Evolutionary conservation across 2,797 vertebrate species (phyloP).

Genomic region (Acanthopagrus latus): DNA sequence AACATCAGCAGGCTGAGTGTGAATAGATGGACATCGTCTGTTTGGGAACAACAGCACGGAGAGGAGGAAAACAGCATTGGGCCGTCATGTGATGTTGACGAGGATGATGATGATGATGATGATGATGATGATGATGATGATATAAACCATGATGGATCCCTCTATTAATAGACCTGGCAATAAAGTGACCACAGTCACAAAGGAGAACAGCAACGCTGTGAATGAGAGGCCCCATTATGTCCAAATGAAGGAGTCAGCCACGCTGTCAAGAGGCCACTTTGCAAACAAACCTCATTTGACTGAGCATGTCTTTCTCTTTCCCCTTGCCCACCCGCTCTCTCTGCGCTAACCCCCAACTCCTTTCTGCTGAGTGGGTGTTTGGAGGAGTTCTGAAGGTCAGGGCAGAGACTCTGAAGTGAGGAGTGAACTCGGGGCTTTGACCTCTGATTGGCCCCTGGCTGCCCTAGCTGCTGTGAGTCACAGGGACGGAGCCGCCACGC

Average conservation of each 20-base stretch:
- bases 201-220: conserved; percentile 52
- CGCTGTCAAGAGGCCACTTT: conserved; percentile 70
- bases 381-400: conserved; percentile 77
- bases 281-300: conserved; percentile 77
- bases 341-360: conserved; percentile 40
- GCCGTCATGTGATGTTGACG: conserved; percentile 79
- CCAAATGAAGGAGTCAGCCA: conserved; percentile 73
- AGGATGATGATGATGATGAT: conserved; percentile 47
- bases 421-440: conserved; percentile 65
- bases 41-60: conserved; percentile 30
- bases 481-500: conserved; percentile 47
- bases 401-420: conserved; percentile 63
- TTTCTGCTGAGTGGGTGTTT: conserved; percentile 84
- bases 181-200: conserved; percentile 75
- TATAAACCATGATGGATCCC: conserved; percentile 74
- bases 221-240: conserved; percentile 84
- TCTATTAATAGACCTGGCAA: conserved; percentile 81
- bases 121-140: conserved; percentile 59
- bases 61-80: conserved; percentile 59
- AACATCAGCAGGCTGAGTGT: conserved; percentile 10
- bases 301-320: conserved; percentile 60
- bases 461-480: conserved; percentile 79
- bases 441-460: conserved; percentile 70
- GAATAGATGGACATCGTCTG: conserved; percentile 34
- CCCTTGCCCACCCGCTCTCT: conserved; percentile 42